phyloP scores from a whole-genome alignment of 2,797 vertebrate species.

The Masticophis lateralis region DNA sequence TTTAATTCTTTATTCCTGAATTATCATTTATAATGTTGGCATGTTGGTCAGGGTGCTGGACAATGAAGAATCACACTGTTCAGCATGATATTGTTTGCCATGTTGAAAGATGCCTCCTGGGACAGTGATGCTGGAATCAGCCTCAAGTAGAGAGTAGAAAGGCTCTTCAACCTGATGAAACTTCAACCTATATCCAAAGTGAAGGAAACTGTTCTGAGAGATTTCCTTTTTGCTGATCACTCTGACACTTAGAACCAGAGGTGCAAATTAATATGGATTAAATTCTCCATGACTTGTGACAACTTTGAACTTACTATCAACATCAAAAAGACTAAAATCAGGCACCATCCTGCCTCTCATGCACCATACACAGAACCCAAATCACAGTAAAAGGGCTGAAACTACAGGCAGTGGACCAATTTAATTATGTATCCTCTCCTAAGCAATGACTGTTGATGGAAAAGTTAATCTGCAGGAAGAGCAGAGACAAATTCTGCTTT shows the following conservation, averaged over 20 bases:
- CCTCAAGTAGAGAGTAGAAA: background rate
- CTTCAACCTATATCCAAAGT: background rate
- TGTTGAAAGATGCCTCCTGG: background rate
- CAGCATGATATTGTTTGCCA: background rate
- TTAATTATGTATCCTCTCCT: background rate
- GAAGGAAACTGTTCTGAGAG: background rate
- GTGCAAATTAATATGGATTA: background rate
- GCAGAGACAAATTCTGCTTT: background rate
- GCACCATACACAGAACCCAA: background rate
- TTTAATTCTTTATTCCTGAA: background rate
- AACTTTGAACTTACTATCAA: background rate
- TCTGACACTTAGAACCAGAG: background rate
- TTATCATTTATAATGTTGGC: background rate
- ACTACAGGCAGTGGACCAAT: background rate
- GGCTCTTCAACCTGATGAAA: background rate
- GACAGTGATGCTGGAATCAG: background rate
- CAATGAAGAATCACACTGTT: background rate
- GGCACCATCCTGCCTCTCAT: background rate
- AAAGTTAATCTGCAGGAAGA: background rate
- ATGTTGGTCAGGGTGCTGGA: background rate
- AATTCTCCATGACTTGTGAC: background rate
- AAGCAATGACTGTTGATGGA: background rate
- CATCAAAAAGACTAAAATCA: background rate
- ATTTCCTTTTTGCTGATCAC: background rate
- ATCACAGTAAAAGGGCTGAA: background rate